Evolutionary conservation across 2,797 vertebrate genomes (phyloP).

Genomic region (Pitangus sulphuratus): DNA sequence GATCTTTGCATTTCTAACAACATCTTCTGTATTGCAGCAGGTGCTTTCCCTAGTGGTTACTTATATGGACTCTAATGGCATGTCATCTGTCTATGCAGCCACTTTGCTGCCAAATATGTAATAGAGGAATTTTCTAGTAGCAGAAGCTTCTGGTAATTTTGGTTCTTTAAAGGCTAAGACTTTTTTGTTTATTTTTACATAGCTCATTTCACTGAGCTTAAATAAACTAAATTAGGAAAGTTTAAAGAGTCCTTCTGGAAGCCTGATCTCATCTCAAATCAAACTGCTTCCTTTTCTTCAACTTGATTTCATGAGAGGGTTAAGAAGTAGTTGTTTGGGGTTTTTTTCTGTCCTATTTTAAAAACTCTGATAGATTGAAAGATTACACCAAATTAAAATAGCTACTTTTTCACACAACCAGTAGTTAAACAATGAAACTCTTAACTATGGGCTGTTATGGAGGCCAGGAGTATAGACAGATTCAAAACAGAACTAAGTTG

Average conservation of each 20-base stretch:
- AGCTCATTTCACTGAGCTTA: constrained; percentile 37
- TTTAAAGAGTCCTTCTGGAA: constrained; percentile 28
- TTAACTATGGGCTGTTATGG: neutral
- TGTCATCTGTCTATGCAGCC: constrained; percentile 59
- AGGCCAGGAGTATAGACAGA: neutral
- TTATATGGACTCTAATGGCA: constrained; percentile 57
- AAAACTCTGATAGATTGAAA: neutral
- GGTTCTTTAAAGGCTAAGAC: constrained; percentile 27
- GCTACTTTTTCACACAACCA: neutral
- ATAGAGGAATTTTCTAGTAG: constrained; percentile 53
- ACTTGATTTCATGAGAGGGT: neutral
- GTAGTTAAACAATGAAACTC: neutral
- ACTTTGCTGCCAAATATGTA: constrained; percentile 53
- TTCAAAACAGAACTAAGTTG: neutral
- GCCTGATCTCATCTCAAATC: neutral
- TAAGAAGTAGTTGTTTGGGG: neutral
- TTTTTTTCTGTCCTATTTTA: neutral
- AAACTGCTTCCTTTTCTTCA: neutral
- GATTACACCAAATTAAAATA: neutral
- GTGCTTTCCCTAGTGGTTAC: constrained; percentile 65
- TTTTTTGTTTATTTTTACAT: constrained; percentile 30
- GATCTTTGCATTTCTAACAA: constrained; percentile 61
- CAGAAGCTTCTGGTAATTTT: constrained; percentile 58
- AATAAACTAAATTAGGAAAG: constrained; percentile 8
- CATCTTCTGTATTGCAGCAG: constrained; percentile 61